Evolutionary conservation across 2,888 invertebrate genomes (phyloP).

Genomic region (Busseola fusca): DNA sequence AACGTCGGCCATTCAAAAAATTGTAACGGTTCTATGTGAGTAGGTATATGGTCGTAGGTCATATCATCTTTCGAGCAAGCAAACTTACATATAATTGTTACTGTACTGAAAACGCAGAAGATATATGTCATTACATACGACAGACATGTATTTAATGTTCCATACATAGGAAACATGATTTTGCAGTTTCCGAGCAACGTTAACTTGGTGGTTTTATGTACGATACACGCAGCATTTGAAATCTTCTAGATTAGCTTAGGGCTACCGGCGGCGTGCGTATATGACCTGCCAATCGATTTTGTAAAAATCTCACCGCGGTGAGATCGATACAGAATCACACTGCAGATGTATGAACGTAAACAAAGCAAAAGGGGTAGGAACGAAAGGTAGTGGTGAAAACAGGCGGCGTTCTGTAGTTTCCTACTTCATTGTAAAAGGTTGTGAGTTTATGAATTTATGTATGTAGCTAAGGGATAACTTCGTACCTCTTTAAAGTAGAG

Average conservation of each 20-base stretch:
- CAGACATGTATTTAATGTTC: slow-evolving; percentile 23
- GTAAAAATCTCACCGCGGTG: too few species aligned
- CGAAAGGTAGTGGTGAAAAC: not conserved
- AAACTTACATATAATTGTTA: slow-evolving; percentile 6
- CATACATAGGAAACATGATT: slow-evolving; percentile 42
- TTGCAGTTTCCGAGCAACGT: slow-evolving; percentile 15
- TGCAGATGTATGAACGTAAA: not conserved
- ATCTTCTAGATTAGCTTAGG: not conserved
- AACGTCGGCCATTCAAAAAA: too few species aligned
- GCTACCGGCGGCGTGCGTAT: not conserved
- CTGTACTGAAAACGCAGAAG: slow-evolving; percentile 1
- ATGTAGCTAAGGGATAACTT: not conserved
- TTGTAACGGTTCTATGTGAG: too few species aligned
- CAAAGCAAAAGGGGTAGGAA: not conserved
- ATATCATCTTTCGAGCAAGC: not conserved
- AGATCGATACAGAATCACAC: too few species aligned
- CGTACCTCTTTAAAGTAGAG: not conserved
- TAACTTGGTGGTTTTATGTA: not conserved
- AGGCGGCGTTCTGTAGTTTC: not conserved
- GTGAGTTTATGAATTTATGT: not conserved
- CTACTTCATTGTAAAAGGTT: not conserved
- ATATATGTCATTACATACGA: slow-evolving; percentile 21
- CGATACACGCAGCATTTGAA: not conserved
- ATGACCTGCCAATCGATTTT: too few species aligned
- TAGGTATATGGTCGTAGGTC: too few species aligned